Evolutionary conservation across 1,140 invertebrate species (phyloP), one percentile per base, ranked within the genome.

Genomic region (Drosophila willistoni): DNA sequence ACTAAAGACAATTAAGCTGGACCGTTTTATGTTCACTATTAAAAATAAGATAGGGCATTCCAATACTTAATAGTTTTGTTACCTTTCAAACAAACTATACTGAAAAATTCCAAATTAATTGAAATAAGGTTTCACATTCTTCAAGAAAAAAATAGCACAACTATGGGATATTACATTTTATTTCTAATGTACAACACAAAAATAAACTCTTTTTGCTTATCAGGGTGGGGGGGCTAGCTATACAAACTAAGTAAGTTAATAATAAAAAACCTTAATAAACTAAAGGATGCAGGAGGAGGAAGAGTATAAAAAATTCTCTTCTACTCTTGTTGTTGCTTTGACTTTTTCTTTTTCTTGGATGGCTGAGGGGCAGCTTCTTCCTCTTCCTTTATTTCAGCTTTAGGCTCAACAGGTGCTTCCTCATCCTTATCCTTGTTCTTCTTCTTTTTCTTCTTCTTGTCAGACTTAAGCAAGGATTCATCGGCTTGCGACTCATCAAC

Each of bases 371-470:
- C 47, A 79, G 64, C 29, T 72, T 67, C 68, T 19, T 84, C 39
- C 19, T 81, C 73, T 25, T 33, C 68, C 22, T 84, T 36, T n/a
- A 68, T 22, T 19, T 64, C 68, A 0, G 60, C 29, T 14, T 42
- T 36, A 25, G 71, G 44, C 65, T 82, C 77, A 51, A 68, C 75
- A 7, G 74, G 59, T 63, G 90, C 71, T 68, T 84, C 76, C 41
- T 77, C 75, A 6, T 85, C 90, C 62, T 92, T 91, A 63, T 87
- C 77, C 66, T 92, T 89, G 22, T 81, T 80, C 57, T 91, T 92
- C 80, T 93, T 93, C 68, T 93, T 93, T 68, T 92, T 92, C 77
- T 93, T 93, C 62, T 93, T 93, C 68, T 93, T 93, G 56, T 82
- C 77, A 0, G 69, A 71, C 22, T 69, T 64, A 17, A 84, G 60